phyloP scores from a whole-genome alignment of 2,888 invertebrate genomes.

The Clistopyga incitator region DNA sequence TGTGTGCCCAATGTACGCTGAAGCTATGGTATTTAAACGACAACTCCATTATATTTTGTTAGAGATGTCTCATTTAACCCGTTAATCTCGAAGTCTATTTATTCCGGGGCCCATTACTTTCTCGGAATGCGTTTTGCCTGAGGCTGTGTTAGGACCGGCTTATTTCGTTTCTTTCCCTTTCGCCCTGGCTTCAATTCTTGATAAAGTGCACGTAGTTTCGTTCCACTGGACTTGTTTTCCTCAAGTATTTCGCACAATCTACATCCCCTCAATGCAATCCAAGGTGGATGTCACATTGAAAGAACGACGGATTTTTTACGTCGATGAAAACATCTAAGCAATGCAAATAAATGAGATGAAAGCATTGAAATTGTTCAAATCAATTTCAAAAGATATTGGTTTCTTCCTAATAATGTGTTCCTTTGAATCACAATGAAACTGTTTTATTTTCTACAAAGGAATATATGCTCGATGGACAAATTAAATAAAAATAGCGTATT shows the following conservation, averaged over 20 bases:
- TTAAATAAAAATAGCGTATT: too few species aligned
- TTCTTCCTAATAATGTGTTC: too few species aligned
- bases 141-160: slow-evolving; percentile 22
- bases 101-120: slow-evolving; percentile 40
- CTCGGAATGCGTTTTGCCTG: slow-evolving; percentile 18
- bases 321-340: too few species aligned
- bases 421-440: too few species aligned
- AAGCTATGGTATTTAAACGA: not conserved
- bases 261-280: not conserved
- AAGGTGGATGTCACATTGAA: too few species aligned
- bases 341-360: too few species aligned
- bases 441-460: too few species aligned
- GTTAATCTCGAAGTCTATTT: not conserved
- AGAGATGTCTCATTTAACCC: slow-evolving; percentile 21
- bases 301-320: too few species aligned
- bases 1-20: slow-evolving; percentile 1
- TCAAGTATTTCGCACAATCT: not conserved
- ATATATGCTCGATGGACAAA: too few species aligned
- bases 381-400: too few species aligned
- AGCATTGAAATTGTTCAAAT: too few species aligned
- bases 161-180: slow-evolving; percentile 18
- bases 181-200: slow-evolving; percentile 2
- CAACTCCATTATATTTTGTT: slow-evolving; percentile 25
- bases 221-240: not conserved
- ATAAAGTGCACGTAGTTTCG: not conserved